A percentile compares a stretch with the other conserved stretches of the same genome.
These are phyloP conservation scores for Melopsittacus undulatus DNA, from an alignment of 2,797 vertebrate genomes.

Conservation along the genomic window DNA sequence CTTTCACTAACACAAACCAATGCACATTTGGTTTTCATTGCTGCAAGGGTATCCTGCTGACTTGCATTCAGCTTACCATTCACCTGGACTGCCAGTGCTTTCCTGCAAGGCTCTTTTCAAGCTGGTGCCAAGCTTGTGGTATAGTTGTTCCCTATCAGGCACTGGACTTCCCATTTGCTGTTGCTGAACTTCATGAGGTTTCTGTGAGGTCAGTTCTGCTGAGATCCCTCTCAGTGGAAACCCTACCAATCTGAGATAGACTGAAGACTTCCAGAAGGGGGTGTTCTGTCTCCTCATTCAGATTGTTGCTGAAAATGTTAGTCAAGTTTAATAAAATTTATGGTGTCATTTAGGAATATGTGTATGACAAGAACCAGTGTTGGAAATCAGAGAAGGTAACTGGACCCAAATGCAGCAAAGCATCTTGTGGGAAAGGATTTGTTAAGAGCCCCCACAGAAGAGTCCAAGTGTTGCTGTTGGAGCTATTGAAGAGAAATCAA, in stretches of 20 bases:
- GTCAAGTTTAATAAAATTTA: not conserved
- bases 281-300: not conserved
- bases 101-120: not conserved
- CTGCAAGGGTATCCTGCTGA: not conserved
- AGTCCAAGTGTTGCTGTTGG: not conserved
- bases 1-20: not conserved
- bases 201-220: not conserved
- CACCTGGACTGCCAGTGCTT: not conserved
- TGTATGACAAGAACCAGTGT: not conserved
- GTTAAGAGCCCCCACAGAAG: not conserved
- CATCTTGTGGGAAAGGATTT: not conserved
- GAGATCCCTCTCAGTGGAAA: not conserved
- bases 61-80: not conserved
- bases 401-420: not conserved
- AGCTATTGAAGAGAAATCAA: not conserved
- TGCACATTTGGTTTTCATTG: not conserved
- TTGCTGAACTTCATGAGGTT: not conserved
- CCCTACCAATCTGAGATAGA: not conserved
- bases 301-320: not conserved
- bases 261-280: not conserved
- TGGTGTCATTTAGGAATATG: not conserved
- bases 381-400: not conserved
- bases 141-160: not conserved
- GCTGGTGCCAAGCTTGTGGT: not conserved
- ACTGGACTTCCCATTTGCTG: not conserved